Evolutionary conservation across 2,888 invertebrate genomes (phyloP).

Genomic region (Eilema depressum): DNA sequence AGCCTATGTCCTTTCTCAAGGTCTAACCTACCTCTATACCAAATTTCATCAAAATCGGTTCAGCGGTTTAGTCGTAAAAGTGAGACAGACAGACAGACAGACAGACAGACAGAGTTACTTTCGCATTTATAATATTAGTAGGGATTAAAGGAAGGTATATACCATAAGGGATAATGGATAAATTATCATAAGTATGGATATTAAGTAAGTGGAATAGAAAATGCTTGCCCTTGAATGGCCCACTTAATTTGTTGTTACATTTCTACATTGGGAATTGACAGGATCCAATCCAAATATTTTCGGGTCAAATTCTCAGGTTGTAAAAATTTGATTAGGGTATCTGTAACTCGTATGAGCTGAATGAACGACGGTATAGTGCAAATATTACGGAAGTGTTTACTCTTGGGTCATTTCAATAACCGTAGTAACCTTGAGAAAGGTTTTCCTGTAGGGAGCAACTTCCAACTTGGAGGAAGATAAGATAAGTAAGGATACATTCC

Average conservation of each 20-base stretch:
- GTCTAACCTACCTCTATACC: no score
- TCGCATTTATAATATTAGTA: no score
- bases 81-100: no score
- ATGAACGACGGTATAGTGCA: not conserved
- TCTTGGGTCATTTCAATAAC: not conserved
- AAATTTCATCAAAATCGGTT: no score
- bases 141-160: constrained; percentile 38
- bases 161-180: constrained; percentile 27
- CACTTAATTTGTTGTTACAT: constrained; percentile 13
- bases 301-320: not conserved
- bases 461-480: not conserved
- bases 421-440: not conserved
- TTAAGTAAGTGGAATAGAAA: constrained; percentile 24
- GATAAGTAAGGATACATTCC: not conserved
- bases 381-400: no score
- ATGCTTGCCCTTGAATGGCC: constrained; percentile 26
- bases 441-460: constrained; percentile 1
- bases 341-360: not conserved
- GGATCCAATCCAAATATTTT: constrained; percentile 7
- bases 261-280: constrained; percentile 13
- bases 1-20: no score
- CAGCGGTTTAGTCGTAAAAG: no score
- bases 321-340: not conserved
- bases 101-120: no score
- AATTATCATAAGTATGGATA: no score